Evolutionary conservation across 2,797 vertebrate species (phyloP).

Genomic region (Dermochelys coriacea): DNA sequence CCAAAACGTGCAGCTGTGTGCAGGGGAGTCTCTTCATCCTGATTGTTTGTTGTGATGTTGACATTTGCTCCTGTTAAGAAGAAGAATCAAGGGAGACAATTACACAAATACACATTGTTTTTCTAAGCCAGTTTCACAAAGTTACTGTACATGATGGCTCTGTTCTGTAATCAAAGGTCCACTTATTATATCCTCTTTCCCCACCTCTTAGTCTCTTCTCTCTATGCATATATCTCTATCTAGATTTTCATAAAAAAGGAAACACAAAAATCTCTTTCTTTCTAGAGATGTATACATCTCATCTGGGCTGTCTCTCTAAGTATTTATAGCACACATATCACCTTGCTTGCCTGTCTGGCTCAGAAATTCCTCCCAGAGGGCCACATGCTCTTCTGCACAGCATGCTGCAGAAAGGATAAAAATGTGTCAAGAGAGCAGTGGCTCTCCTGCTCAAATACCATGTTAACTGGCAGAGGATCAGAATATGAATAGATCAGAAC

Average conservation of each 20-base stretch:
- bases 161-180: background rate
- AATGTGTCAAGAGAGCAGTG: background rate
- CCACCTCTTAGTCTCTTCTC: background rate
- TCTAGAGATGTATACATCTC: background rate
- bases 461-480: background rate
- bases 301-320: background rate
- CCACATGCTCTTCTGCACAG: background rate
- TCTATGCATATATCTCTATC: background rate
- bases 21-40: constrained; percentile 90
- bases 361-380: background rate
- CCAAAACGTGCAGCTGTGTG: constrained; percentile 90
- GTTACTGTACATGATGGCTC: background rate
- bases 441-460: background rate
- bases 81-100: background rate
- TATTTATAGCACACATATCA: background rate
- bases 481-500: background rate
- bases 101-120: background rate
- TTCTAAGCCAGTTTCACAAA: background rate
- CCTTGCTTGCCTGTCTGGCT: background rate
- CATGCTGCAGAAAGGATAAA: background rate
- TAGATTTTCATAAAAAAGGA: background rate
- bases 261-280: background rate
- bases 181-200: background rate
- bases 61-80: constrained; percentile 87
- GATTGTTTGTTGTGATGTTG: constrained; percentile 86